Evolutionary conservation across 1,140 invertebrate genomes (phyloP).

Genomic region (Cydia strobilella): DNA sequence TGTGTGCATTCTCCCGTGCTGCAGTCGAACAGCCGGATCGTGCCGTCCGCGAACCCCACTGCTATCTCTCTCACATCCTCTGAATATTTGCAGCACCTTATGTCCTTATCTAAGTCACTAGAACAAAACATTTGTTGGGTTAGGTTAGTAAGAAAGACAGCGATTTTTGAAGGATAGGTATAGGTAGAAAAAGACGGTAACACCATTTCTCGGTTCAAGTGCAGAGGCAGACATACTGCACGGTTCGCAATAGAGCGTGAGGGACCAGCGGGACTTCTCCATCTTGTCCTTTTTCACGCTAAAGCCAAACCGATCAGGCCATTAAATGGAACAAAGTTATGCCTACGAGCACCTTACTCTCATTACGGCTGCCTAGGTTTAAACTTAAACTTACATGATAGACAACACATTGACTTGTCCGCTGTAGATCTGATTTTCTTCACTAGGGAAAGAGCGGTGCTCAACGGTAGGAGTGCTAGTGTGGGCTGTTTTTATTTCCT

Average conservation of each 20-base stretch:
- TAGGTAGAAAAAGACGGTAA: no score
- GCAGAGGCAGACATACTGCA: no score
- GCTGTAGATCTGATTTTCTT: constrained; percentile 66
- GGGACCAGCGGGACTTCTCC: no score
- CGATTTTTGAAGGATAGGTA: no score
- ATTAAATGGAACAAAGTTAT: no score
- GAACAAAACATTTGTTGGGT: neutral
- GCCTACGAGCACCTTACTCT: no score
- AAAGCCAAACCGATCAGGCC: no score
- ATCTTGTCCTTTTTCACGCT: no score
- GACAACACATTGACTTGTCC: constrained; percentile 69
- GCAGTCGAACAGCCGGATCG: constrained; percentile 78
- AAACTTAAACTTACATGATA: constrained; percentile 58
- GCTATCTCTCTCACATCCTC: constrained; percentile 81
- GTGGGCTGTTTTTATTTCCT: constrained; percentile 67
- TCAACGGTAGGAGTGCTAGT: constrained; percentile 63
- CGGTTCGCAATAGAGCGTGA: no score
- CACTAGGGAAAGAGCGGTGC: constrained; percentile 50
- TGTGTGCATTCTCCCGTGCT: constrained; percentile 65
- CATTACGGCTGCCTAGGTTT: neutral
- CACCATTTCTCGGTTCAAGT: no score
- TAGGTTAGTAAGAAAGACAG: neutral
- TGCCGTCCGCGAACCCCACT: constrained; percentile 81
- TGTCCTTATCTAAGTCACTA: constrained; percentile 79
- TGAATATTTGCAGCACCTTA: constrained; percentile 82